Base-by-base conservation (phyloP, 2,888 invertebrate genomes). In the Acrobasis suavella region DNA sequence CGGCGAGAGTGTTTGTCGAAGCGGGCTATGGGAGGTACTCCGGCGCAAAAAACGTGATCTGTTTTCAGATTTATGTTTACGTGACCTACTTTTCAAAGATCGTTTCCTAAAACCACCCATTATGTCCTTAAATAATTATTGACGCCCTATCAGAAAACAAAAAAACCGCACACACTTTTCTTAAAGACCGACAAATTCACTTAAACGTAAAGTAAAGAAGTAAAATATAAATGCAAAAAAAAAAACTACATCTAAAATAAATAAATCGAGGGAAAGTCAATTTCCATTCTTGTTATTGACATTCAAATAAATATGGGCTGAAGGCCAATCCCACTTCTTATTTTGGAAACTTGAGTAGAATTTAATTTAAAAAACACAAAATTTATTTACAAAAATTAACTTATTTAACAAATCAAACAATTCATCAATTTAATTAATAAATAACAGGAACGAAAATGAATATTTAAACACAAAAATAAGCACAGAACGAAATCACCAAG, bases 31-130 rank as follows among this genome's bases (percentile, higher is more conserved):
- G 9, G 52, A 52, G 3, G 17, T 14, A 6, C 32, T 52, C 52
- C 52, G 22, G 52, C 52, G 52, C 52, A 52, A 52, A 14, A 0
- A 42, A 42, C 12, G 42, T 12, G 9, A 42, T 42, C 52, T 52
- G 37, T 15, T 52, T 52, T 52, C 37, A 52, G 52, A 52, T 42
- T 42, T 42, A 42, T 42, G 42, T 42, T 42, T 42, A 32, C 52
- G 52, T 32, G 52, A 52, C 52, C 42, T 42, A 42, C 42, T 42
- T 42, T 42, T 42, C 10, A 12, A 42, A 42, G 0, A 12, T 7
- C 14, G 42, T 14, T 42, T 1, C 42, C 5, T 42, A 42, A 12
- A 42, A 42, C 42, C 42, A 2, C 42, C 42, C 42, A 42, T 42
- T 42, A 10, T 3, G 42, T 8, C 12, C 12, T 42, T 42, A 12